Evolutionary conservation across 2,888 invertebrate genomes (phyloP), one percentile per base, ranked within the genome.

Genomic region (Diabrotica balteata): DNA sequence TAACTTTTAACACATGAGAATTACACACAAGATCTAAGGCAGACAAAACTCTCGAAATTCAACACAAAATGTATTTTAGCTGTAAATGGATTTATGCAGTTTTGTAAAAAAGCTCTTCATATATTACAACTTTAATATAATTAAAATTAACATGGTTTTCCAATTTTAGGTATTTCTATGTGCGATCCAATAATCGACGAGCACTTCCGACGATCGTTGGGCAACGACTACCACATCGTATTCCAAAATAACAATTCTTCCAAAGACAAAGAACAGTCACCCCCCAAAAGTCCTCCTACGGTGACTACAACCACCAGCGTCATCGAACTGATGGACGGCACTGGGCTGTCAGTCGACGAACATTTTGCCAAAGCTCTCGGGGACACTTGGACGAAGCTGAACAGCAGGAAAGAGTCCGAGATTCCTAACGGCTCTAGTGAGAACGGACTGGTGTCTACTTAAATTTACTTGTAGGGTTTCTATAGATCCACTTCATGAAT

Each of bases 131-230:
- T n/a, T n/a, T 17, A 17, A 17, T 17, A 17, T 17, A 17, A 17
- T 17, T 17, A 17, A 17, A 17, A 17, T 17, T 17, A 17, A 17
- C 2, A 17, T 17, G 17, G 17, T 17, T 17, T 17, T 17, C 17
- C 17, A 17, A 17, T 17, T 17, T 45, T 84, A 91, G 91, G 91
- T 78, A 89, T 90, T 82, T 90, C 91, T 10, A 90, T 91, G 88
- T 93, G 94, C 84, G 96, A 96, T 84, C 94, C 94, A 9, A 94
- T 94, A 65, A 96, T 97, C 79, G 97, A 97, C 85, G 97, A 97
- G 82, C 97, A 97, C 85, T 97, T 97, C 85, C 89, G 96, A 66
- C 90, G 96, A 71, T 96, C 96, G 1, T 87, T 97, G 72, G 96
- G 96, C 66, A 90, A 92, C 76, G 90, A 93, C 81, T 93, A 93